Conservation (phyloP, 2,797 vertebrate species). For the Danio aesculapii region DNA sequence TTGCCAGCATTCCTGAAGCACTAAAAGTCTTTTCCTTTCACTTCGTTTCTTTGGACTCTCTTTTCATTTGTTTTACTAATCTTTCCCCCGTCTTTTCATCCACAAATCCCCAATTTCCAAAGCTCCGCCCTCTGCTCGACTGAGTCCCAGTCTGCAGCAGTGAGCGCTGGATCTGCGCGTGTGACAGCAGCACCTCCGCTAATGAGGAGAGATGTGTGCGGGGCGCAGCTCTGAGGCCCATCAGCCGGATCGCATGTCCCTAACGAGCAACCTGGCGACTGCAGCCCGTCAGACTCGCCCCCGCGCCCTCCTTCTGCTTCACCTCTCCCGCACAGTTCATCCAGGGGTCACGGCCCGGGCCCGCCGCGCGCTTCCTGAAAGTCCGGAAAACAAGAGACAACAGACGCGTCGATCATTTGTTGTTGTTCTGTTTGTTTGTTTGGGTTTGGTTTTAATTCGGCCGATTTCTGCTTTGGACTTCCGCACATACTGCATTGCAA, state of each 20-base stretch:
- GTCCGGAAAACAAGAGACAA: not conserved
- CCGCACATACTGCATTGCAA: no score
- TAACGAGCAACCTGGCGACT: conserved; percentile 68
- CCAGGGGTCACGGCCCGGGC: conserved; percentile 72
- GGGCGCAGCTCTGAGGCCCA: conserved; percentile 28
- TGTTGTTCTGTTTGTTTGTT: no score
- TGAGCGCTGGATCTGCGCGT: not conserved
- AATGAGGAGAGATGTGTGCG: conserved; percentile 58
- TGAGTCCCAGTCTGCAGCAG: not conserved
- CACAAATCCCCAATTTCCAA: not conserved
- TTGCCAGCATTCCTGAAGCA: not conserved
- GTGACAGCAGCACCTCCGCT: conserved; percentile 44
- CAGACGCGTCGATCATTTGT: no score
- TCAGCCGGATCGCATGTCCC: conserved; percentile 73
- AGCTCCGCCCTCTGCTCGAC: conserved; percentile 1
- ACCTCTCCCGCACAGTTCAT: conserved; percentile 74
- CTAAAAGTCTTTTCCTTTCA: not conserved
- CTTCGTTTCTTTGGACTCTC: not conserved
- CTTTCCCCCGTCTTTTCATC: not conserved
- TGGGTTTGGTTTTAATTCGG: no score
- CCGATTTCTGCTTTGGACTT: no score
- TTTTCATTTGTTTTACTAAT: conserved; percentile 9
- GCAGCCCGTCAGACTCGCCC: conserved; percentile 51
- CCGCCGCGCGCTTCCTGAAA: conserved; percentile 67
- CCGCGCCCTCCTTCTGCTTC: conserved; percentile 68